Evolutionary conservation across 2,113 vertebrate species (phyloP), one percentile per base, ranked within the genome.

Genomic region (Abramis brama): DNA sequence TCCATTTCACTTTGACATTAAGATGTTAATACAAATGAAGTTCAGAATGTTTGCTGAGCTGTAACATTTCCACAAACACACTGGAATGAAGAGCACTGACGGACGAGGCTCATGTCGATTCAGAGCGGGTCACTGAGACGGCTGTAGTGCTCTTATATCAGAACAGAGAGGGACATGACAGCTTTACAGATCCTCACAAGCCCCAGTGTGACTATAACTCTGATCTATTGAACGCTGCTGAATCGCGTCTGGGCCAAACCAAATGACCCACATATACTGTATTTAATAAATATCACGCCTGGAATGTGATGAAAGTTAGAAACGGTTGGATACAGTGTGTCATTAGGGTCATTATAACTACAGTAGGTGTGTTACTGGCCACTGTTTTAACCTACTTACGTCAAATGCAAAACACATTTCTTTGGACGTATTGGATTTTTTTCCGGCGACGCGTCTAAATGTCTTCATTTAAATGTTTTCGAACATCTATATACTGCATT

Each of bases 121-220:
- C 39, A 74, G 71, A 76, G n/a, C 73, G 27, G 43, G 45, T n/a
- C 55, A 57, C 6, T 57, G 55, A 57, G 19, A 21, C 55, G 36
- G 43, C 68, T 43, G 3, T 71, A 43, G 68, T 43, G 68, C 68
- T 76, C 74, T 52, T 76, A 15, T n/a, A 64, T 47, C 33, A 59
- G 19, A 71, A 7, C 45, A 68, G 8, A 57, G 68, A 71, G 68
- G 68, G 23, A 71, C 68, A 11, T n/a, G 68, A 71, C 64, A 83
- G 52, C 57, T 52, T 86, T 82, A 82, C 15, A 39, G 33, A 66
- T n/a, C 6, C 27, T 74, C 68, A 76, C 43, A 82, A 43, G 30
- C 7, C 70, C 43, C 15, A 47, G 9, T 33, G 25, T 81, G 36
- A 23, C 25, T 57, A 39, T 27, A 86, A 86, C 43, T 62, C 39